Percentiles rank a stretch among this genome's conserved stretches.
Evolutionary conservation across 2,113 vertebrate genomes (phyloP).

Genomic region (Mormyrus lacerda): DNA sequence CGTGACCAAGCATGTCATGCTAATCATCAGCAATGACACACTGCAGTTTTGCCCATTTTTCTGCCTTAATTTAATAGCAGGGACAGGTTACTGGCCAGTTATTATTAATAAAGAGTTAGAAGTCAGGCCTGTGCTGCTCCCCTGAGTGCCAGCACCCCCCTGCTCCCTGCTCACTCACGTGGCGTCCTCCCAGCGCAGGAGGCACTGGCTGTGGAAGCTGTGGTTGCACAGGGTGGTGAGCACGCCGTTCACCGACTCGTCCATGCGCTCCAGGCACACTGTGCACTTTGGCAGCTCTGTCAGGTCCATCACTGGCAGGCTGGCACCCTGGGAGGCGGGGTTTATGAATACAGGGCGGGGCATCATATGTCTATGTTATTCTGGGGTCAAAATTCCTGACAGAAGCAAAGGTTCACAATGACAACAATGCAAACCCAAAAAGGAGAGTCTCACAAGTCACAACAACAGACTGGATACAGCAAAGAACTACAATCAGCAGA

Average conservation of each 20-base stretch:
- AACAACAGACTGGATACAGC: not conserved
- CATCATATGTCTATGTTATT: not conserved
- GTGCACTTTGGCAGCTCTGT: slow-evolving; percentile 96
- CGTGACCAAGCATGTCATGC: not conserved
- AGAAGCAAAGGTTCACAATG: not conserved
- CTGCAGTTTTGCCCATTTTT: not conserved
- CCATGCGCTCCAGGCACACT: slow-evolving; percentile 96
- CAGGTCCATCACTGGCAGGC: slow-evolving; percentile 94
- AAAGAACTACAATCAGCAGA: not conserved
- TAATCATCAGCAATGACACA: not conserved
- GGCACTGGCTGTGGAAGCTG: slow-evolving; percentile 97
- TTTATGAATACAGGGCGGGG: not conserved
- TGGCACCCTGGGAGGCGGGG: slow-evolving; percentile 72
- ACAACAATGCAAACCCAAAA: not conserved
- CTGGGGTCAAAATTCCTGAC: not conserved
- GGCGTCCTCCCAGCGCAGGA: slow-evolving; percentile 96
- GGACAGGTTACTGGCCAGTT: not conserved
- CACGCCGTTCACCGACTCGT: slow-evolving; percentile 93
- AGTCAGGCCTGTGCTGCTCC: not conserved
- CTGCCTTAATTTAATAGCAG: not conserved
- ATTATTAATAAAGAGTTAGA: not conserved
- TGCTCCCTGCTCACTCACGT: slow-evolving; percentile 68
- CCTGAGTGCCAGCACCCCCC: not conserved
- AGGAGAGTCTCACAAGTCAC: not conserved
- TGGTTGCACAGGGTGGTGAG: slow-evolving; percentile 95